Conservation (phyloP, 2,113 vertebrate genomes). For the Grammomys dolichurus region DNA sequence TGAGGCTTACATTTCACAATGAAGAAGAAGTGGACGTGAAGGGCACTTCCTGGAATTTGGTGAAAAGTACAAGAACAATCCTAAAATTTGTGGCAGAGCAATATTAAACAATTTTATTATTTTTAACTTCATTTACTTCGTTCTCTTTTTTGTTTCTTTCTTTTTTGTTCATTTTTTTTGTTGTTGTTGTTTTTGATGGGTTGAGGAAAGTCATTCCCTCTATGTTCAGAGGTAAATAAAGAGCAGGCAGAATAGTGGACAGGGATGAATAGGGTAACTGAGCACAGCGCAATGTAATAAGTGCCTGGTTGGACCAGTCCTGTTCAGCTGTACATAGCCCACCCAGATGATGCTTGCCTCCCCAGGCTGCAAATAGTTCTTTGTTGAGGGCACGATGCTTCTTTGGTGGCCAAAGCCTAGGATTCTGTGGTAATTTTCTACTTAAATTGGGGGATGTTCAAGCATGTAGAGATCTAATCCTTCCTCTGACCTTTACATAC, state of each 20-base stretch:
- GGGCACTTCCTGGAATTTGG: background rate
- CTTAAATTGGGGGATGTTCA: constrained; percentile 64
- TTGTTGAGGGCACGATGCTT: constrained; percentile 55
- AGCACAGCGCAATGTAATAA: background rate
- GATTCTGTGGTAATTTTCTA: constrained; percentile 43
- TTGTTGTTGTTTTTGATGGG: background rate
- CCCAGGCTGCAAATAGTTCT: background rate
- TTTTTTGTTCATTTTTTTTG: no score
- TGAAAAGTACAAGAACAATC: background rate
- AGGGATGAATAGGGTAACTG: constrained; percentile 15
- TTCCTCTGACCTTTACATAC: constrained; percentile 65
- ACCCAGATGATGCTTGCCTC: background rate
- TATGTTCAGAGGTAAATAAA: background rate
- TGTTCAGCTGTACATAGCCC: background rate
- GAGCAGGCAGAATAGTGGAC: background rate
- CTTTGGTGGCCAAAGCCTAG: constrained; percentile 69
- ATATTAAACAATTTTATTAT: background rate
- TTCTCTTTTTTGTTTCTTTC: background rate
- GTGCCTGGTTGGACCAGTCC: background rate
- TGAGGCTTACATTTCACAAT: background rate
- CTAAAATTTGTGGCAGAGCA: background rate
- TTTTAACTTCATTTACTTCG: background rate
- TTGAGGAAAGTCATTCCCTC: background rate
- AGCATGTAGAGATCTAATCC: constrained; percentile 73
- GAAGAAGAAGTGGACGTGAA: background rate